Evolutionary conservation across 1,140 invertebrate genomes (phyloP), one percentile per base, ranked within the genome.

Genomic region (Camponotus pennsylvanicus): DNA sequence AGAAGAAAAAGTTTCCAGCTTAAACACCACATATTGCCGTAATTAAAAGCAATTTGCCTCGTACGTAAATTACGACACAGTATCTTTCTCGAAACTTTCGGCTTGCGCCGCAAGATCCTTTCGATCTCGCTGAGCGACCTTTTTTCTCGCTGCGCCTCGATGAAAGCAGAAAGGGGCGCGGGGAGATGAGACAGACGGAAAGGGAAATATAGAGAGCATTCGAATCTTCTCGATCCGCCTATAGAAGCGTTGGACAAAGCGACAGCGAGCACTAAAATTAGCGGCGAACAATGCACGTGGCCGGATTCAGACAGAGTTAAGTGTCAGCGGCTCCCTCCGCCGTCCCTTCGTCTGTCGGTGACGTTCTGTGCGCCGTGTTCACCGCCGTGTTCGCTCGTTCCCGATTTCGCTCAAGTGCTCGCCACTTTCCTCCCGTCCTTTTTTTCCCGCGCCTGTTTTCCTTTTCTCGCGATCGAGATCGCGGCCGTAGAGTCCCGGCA

Each of bases 201-300:
- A 88, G 52, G 61, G 67, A 71, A 73, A 90, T 64, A 83, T 52
- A 89, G 76, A 85, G 73, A 88, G 66, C 86, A 85, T 90, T 84
- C 83, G 86, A 69, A 88, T 90, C 86, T 66, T 59, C 67, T 77
- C 86, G 88, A 91, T 91, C 89, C 86, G 86, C 86, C 88, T 90
- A 88, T 88, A 86, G 83, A 83, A 66, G 67, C 83, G 70, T 84
- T 86, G 89, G 84, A 91, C 89, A 91, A 91, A 91, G 90, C 86
- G 90, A 88, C 89, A 88, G 86, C 76, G 52, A 63, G 64, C 66
- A 82, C 89, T 90, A 91, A 91, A 91, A 91, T 91, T 91, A 91
- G 89, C 89, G 78, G 78, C 75, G 79, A 91, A 91, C 90, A 91
- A 91, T 91, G 90, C 89, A 86, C 88, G 86, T 79, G 90, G 89